Evolutionary conservation across 1,140 invertebrate species (phyloP), one percentile per base, ranked within the genome.

Genomic region (Pteromalus puparum): DNA sequence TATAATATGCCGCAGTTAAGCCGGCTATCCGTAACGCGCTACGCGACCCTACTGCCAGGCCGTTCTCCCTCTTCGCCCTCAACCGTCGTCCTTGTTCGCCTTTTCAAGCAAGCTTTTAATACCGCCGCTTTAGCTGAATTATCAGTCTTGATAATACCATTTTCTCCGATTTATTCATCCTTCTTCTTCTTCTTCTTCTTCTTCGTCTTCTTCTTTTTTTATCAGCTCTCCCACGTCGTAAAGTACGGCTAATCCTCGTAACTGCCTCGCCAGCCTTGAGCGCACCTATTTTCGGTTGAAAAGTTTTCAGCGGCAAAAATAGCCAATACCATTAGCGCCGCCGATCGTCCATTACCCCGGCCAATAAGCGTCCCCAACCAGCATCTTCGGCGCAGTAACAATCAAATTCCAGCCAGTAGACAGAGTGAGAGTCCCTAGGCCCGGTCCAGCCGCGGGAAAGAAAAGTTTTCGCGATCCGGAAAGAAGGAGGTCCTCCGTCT

Each of bases 1-100:
- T 91, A 92, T 93, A 92, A 92, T 93, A 92, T 92, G 90, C 91
- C 90, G 88, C 86, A 92, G 91, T 92, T 92, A 92, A 92, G 91
- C 91, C 87, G 89, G 88, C 92, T 91, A 92, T 93, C 90, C 89
- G 89, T 92, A 91, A 91, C 88, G 86, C 53, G 53, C 21, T 61
- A 5, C 21, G 21, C 88, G 86, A 86, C 87, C 88, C 86, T 77
- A 34, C 73, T 74, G 15, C 70, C 30, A n/a, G 21, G 26, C 15
- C 13, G 2, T 9, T 2, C 26, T 1, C 73, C 72, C 46, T 18
- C 18, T 0, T 4, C 30, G 15, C 13, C 26, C 18, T 53, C 24
- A 53, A 48, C 2, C n/a, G 30, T n/a, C 48, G 46, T 26, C 48
- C 15, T 76, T 68, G 42, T 82, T 82, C 67, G 84, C 48, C 79